A percentile compares a stretch with the other conserved stretches of the same genome.
Evolutionary conservation across 2,113 vertebrate genomes (phyloP).

Genomic region (Pelecanoides urinatrix): DNA sequence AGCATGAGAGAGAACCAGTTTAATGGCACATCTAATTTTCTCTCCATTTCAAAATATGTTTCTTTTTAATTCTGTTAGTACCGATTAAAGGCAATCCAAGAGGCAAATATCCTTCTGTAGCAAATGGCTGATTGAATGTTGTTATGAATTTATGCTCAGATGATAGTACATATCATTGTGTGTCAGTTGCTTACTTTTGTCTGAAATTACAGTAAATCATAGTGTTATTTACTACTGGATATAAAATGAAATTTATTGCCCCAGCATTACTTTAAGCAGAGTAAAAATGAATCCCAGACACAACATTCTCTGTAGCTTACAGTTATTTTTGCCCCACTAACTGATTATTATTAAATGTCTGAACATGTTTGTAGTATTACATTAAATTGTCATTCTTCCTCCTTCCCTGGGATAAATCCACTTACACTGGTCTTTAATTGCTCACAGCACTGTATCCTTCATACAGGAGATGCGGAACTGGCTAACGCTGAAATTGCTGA

Average conservation of each 20-base stretch:
- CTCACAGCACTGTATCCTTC: background rate
- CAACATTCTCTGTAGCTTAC: background rate
- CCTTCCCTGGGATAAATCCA: background rate
- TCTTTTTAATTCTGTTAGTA: background rate
- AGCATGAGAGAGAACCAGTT: background rate
- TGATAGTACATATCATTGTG: background rate
- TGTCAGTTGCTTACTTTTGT: background rate
- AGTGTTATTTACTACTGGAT: background rate
- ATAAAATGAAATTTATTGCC: background rate
- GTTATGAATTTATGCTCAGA: background rate
- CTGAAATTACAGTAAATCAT: conserved; percentile 4
- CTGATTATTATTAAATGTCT: background rate
- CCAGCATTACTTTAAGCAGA: background rate
- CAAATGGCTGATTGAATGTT: background rate
- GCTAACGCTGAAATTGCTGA: background rate
- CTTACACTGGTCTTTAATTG: background rate
- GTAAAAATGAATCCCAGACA: background rate
- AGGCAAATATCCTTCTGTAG: background rate
- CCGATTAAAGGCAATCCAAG: background rate
- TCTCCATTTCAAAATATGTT: background rate
- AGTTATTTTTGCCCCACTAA: background rate
- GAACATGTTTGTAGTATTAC: background rate
- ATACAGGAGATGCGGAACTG: background rate
- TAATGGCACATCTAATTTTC: background rate
- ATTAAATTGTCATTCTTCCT: background rate